Evolutionary conservation across 1,140 invertebrate species (phyloP).

Genomic region (Cotesia vestalis): DNA sequence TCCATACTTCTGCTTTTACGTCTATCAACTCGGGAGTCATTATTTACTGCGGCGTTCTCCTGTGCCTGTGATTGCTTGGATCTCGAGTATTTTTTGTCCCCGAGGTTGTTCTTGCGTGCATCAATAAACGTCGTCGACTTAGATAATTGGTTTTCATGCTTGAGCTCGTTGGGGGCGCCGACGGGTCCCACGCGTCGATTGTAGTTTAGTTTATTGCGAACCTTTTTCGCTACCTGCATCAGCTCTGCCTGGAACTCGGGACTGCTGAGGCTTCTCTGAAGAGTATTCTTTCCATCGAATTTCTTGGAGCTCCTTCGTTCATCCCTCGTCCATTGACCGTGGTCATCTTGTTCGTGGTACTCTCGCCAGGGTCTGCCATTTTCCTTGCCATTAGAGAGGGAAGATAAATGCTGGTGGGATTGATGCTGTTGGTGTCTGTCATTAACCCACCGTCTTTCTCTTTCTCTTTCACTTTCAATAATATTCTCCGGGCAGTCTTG

Average conservation of each 20-base stretch:
- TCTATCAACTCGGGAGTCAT: conserved; percentile 29
- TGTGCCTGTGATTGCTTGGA: conserved; percentile 8
- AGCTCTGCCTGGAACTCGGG: conserved; percentile 76
- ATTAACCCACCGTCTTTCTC: conserved; percentile 33
- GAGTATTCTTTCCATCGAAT: conserved; percentile 52
- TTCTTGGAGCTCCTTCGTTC: conserved; percentile 39
- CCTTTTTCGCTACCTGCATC: conserved; percentile 72
- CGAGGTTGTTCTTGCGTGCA: conserved; percentile 21
- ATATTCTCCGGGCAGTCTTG: conserved; percentile 27
- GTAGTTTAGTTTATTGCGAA: conserved; percentile 63
- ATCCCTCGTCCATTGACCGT: conserved; percentile 39
- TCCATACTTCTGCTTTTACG: conserved; percentile 31
- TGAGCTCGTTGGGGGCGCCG: conserved; percentile 39
- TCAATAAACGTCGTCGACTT: conserved; percentile 28
- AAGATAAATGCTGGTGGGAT: too few species aligned
- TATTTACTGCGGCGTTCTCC: neutral
- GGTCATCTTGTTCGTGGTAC: conserved; percentile 36
- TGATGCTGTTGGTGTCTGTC: conserved; percentile 20
- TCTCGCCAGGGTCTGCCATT: conserved; percentile 40
- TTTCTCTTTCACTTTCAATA: conserved; percentile 34
- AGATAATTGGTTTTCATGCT: conserved; percentile 23
- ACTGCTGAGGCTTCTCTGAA: conserved; percentile 70
- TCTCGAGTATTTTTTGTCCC: conserved; percentile 36
- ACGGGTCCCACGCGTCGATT: conserved; percentile 36
- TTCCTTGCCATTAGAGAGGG: conserved; percentile 23